Evolutionary conservation across 2,888 invertebrate genomes (phyloP).

Genomic region (Neoaliturus tenellus): DNA sequence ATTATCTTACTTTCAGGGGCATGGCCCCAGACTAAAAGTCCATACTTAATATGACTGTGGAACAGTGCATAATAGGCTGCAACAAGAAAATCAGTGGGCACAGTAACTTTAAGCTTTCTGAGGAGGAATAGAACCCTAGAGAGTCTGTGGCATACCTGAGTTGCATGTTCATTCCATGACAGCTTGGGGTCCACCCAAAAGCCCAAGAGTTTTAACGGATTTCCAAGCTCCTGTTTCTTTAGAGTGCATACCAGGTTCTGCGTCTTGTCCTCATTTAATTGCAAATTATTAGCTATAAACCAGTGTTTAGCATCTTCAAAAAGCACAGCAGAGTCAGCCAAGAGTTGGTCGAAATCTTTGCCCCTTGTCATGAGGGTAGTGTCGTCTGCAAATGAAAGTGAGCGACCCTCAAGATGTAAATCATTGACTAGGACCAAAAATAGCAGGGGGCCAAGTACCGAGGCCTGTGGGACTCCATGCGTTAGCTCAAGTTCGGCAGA

Average conservation of each 20-base stretch:
- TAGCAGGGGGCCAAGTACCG: neutral
- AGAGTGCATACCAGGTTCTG: neutral
- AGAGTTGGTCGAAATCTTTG: neutral
- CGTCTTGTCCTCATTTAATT: no score
- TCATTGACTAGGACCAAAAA: constrained; percentile 30
- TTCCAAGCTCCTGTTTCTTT: neutral
- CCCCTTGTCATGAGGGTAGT: neutral
- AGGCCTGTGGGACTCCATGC: constrained; percentile 2
- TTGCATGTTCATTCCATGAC: no score
- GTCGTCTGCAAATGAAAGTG: neutral
- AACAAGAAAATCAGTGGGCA: no score
- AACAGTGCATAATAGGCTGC: no score
- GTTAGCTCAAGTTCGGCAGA: neutral
- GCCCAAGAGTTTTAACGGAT: neutral
- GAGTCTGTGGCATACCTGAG: no score
- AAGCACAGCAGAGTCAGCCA: no score
- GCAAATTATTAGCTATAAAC: neutral
- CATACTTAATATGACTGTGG: no score
- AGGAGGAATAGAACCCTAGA: no score
- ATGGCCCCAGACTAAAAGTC: no score
- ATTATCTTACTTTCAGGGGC: no score
- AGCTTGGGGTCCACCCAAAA: no score
- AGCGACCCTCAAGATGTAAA: neutral
- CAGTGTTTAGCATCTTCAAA: neutral
- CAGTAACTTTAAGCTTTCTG: no score